Percentiles rank a stretch among this genome's conserved stretches.
Evolutionary conservation across 2,113 vertebrate species (phyloP).

Genomic region (Myrmophylax atrothorax): DNA sequence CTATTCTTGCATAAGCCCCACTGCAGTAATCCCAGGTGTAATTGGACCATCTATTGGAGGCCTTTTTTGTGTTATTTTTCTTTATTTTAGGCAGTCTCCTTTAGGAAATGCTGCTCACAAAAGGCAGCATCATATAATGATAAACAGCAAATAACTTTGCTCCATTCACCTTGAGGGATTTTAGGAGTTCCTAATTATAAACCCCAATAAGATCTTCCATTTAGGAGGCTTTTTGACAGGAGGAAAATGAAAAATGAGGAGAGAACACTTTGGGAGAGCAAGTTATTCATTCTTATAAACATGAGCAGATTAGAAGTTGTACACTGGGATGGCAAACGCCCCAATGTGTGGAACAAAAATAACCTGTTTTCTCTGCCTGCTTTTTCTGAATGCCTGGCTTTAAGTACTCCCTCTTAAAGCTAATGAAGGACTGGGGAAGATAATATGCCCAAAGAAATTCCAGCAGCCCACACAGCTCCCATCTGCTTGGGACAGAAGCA

Average conservation of each 20-base stretch:
- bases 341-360: background rate
- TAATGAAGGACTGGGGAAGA: background rate
- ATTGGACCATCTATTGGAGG: background rate
- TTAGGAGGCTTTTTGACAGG: background rate
- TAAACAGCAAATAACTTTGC: background rate
- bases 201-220: background rate
- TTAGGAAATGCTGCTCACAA: background rate
- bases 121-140: background rate
- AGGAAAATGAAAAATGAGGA: background rate
- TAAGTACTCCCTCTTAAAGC: background rate
- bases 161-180: background rate
- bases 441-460: background rate
- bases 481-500: background rate
- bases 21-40: rapidly evolving
- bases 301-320: background rate
- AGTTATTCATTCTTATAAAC: background rate
- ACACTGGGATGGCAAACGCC: background rate
- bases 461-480: background rate
- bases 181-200: background rate
- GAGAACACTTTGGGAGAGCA: background rate
- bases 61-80: background rate
- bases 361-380: background rate
- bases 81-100: background rate
- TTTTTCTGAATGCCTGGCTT: background rate
- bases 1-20: background rate